These are phyloP conservation scores for Chloropsis hardwickii DNA, from an alignment of 2,113 vertebrate species.

Conservation along the genomic window DNA sequence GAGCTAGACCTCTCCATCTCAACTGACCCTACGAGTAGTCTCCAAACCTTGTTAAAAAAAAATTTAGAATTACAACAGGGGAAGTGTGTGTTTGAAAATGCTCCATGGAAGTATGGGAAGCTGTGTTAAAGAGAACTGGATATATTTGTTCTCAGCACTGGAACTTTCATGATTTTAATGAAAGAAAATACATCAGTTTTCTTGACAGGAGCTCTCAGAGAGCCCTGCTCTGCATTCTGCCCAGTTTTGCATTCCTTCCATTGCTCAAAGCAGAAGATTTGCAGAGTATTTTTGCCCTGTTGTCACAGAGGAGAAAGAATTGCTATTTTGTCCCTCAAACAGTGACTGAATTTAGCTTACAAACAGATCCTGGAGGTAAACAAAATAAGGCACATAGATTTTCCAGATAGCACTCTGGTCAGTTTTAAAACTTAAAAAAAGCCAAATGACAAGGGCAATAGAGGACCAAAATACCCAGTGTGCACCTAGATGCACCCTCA, in stretches of 20 bases:
- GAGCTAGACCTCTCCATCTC: background rate
- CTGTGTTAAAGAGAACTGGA: background rate
- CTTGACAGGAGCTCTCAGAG: background rate
- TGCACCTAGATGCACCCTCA: background rate
- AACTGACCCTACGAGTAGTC: background rate
- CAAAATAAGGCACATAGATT: background rate
- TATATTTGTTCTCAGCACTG: background rate
- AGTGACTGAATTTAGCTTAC: background rate
- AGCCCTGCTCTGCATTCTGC: background rate
- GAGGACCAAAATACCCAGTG: background rate
- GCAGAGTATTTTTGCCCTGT: background rate
- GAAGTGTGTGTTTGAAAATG: background rate
- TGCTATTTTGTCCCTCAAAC: background rate
- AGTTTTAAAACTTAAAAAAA: background rate
- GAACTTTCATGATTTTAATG: conserved; percentile 14
- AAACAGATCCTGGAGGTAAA: background rate
- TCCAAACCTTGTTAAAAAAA: background rate
- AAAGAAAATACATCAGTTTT: conserved; percentile 6
- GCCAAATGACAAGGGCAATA: background rate
- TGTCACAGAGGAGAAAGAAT: background rate
- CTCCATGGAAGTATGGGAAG: background rate
- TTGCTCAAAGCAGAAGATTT: background rate
- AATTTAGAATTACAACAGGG: background rate
- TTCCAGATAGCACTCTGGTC: background rate
- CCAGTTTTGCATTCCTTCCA: background rate